A percentile compares a stretch with the other conserved stretches of the same genome.
Conservation (phyloP, 2,888 invertebrate genomes). For the Teleogryllus oceanicus region DNA sequence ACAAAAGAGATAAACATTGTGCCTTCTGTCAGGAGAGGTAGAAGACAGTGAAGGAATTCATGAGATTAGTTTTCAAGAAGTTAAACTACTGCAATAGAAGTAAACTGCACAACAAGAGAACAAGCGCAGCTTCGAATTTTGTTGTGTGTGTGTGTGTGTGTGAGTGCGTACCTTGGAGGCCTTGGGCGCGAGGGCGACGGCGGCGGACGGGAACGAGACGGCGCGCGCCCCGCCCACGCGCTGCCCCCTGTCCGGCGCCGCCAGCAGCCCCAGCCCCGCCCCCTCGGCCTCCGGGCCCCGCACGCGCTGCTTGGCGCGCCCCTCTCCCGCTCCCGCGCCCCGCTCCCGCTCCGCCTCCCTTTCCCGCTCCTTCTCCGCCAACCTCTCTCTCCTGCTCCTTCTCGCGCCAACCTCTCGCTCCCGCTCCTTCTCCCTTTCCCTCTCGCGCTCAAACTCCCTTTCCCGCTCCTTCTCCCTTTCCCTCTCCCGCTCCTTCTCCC, state of each 20-base stretch:
- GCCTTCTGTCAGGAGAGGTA: too few relatives aligned
- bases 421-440: neutral
- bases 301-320: neutral
- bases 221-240: neutral
- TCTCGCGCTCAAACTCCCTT: neutral
- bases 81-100: too few relatives aligned
- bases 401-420: neutral
- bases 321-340: neutral
- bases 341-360: neutral
- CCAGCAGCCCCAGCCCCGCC: neutral
- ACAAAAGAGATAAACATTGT: too few relatives aligned
- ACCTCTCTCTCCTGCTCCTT: neutral
- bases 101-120: too few relatives aligned
- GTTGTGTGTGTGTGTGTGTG: too few relatives aligned
- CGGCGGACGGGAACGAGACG: neutral
- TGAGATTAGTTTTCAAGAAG: too few relatives aligned
- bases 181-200: neutral
- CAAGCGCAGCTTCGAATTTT: too few relatives aligned
- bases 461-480: neutral
- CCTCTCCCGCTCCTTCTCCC: neutral
- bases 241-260: neutral
- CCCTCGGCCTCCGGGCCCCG: neutral
- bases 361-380: neutral
- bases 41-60: too few relatives aligned
- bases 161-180: too few relatives aligned